These are phyloP conservation scores for Periophthalmodon schlosseri DNA, from an alignment of 2,113 vertebrate species.

Conservation along the genomic window DNA sequence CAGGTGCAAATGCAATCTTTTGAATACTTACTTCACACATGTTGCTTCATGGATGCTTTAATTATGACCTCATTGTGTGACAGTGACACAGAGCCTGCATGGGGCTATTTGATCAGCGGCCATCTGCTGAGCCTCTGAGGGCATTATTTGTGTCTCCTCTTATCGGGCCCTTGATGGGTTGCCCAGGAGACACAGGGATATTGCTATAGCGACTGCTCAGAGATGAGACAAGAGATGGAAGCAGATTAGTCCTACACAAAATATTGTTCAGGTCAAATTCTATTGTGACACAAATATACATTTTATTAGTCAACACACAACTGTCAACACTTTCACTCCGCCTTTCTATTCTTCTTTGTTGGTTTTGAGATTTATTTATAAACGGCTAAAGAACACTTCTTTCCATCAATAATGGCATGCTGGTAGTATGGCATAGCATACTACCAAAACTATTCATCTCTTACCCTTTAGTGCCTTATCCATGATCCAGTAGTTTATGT, in stretches of 20 bases:
- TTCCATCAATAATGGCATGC: too few relatives aligned
- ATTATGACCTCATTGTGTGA: constrained; percentile 58
- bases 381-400: too few relatives aligned
- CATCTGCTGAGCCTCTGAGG: constrained; percentile 53
- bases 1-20: background rate
- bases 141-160: constrained; percentile 67
- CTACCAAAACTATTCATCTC: too few relatives aligned
- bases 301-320: background rate
- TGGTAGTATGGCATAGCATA: too few relatives aligned
- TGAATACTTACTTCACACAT: constrained; percentile 34
- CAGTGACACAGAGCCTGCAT: constrained; percentile 30
- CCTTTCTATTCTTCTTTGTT: background rate
- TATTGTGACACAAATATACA: background rate
- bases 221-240: constrained; percentile 1
- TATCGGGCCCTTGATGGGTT: constrained; percentile 73
- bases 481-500: too few relatives aligned
- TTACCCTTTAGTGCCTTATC: too few relatives aligned
- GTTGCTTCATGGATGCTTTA: constrained; percentile 34
- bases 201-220: constrained; percentile 18
- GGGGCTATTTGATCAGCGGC: constrained; percentile 62
- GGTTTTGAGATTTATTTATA: background rate
- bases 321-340: background rate
- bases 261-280: background rate
- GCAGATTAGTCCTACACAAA: constrained; percentile 14
- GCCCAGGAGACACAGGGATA: constrained; percentile 67